Percentiles rank a stretch among this genome's conserved stretches.
These are phyloP conservation scores for Geotrypetes seraphini DNA, from an alignment of 2,797 vertebrate species.

Conservation along the genomic window DNA sequence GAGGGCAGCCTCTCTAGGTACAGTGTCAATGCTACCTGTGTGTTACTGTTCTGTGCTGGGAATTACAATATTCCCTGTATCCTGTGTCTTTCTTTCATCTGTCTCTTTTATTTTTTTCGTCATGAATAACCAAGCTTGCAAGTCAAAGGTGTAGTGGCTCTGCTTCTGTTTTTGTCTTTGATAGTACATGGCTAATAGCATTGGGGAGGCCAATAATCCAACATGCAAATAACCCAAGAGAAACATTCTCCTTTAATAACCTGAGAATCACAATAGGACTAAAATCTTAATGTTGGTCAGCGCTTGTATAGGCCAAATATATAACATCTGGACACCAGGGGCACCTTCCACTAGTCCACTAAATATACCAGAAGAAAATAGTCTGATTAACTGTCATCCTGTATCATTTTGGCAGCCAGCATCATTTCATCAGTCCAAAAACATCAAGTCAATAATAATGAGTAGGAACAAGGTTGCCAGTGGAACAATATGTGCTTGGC, in stretches of 20 bases:
- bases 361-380: too few species aligned
- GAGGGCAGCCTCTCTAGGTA: constrained; percentile 99
- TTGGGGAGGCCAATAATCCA: neutral
- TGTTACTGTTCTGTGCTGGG: constrained; percentile 72
- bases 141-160: constrained; percentile 60
- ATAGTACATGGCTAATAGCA: constrained; percentile 6
- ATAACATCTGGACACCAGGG: too few species aligned
- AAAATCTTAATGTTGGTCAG: too few species aligned
- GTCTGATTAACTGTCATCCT: too few species aligned
- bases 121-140: constrained; percentile 52
- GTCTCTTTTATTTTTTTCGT: constrained; percentile 49
- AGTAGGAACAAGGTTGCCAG: too few species aligned
- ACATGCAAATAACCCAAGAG: too few species aligned
- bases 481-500: too few species aligned
- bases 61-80: constrained; percentile 45
- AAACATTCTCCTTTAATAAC: constrained; percentile 10
- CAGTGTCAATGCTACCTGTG: constrained; percentile 81
- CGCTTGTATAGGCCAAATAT: too few species aligned
- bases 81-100: constrained; percentile 41
- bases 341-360: too few species aligned
- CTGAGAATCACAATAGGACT: constrained; percentile 14
- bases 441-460: too few species aligned
- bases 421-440: too few species aligned
- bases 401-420: too few species aligned
- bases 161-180: constrained; percentile 40